Percentiles rank a stretch among this genome's conserved stretches.
These are phyloP conservation scores for Maccullochella peelii DNA, from an alignment of 2,113 vertebrate genomes.

Conservation along the genomic window DNA sequence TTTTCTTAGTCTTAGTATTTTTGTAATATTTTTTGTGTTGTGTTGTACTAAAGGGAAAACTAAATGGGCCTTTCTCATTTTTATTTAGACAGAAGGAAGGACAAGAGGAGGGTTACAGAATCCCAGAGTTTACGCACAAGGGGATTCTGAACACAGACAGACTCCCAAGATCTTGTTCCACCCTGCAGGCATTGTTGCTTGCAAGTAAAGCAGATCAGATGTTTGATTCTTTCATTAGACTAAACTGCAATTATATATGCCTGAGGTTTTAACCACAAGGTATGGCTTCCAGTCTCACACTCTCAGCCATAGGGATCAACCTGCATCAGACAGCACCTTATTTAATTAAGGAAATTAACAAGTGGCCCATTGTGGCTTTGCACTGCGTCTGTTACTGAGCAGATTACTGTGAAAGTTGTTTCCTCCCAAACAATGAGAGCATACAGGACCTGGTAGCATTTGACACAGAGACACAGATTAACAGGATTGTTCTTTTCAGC, in stretches of 20 bases:
- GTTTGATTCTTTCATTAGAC: not conserved
- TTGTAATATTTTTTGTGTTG: not conserved
- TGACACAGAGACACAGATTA: slow-evolving; percentile 33
- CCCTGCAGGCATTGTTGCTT: not conserved
- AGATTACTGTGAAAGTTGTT: slow-evolving; percentile 61
- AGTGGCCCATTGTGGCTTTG: slow-evolving; percentile 42
- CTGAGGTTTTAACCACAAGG: not conserved
- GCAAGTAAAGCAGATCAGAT: not conserved
- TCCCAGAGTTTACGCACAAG: not conserved
- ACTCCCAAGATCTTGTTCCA: not conserved
- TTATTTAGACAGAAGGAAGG: not conserved
- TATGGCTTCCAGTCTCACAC: not conserved
- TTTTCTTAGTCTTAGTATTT: not conserved
- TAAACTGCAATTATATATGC: not conserved
- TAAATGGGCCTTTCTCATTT: not conserved
- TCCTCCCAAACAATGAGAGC: slow-evolving; percentile 31
- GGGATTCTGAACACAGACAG: not conserved
- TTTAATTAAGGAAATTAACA: slow-evolving; percentile 72
- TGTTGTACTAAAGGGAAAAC: not conserved
- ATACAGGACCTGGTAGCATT: slow-evolving; percentile 29
- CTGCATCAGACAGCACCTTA: slow-evolving; percentile 41
- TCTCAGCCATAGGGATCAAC: slow-evolving; percentile 19
- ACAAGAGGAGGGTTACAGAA: not conserved
- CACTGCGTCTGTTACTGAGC: slow-evolving; percentile 40
- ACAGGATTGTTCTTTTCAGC: slow-evolving; percentile 56